Conservation (phyloP, 2,888 invertebrate genomes). For the Lepeophtheirus nordmannii region DNA sequence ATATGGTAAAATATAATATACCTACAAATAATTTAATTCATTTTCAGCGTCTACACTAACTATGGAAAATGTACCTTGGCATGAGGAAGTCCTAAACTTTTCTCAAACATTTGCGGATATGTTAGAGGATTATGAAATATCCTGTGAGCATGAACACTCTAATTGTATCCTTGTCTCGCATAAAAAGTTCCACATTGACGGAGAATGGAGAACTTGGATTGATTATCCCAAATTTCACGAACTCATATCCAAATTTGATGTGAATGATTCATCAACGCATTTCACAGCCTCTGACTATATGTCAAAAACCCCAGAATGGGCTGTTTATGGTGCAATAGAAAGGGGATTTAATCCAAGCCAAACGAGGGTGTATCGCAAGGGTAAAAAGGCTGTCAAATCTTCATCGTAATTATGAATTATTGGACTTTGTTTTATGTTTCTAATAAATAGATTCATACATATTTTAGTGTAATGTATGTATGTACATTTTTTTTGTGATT, state of each 20-base stretch:
- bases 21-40: too few relatives aligned
- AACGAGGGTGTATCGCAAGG: slow-evolving; percentile 35
- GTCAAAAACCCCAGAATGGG: slow-evolving; percentile 41
- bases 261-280: slow-evolving; percentile 32
- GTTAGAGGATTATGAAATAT: slow-evolving; percentile 40
- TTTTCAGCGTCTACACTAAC: slow-evolving; percentile 33
- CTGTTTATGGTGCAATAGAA: slow-evolving; percentile 40
- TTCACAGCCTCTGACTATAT: slow-evolving; percentile 42
- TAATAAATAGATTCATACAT: too few relatives aligned
- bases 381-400: slow-evolving; percentile 27
- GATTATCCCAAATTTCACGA: slow-evolving; percentile 42
- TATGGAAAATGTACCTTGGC: slow-evolving; percentile 47
- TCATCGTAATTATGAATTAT: too few relatives aligned
- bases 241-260: slow-evolving; percentile 35
- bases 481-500: too few relatives aligned
- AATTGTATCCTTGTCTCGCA: slow-evolving; percentile 43
- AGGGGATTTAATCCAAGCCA: slow-evolving; percentile 44
- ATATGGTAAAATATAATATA: too few relatives aligned
- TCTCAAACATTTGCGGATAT: slow-evolving; percentile 35
- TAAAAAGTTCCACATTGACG: slow-evolving; percentile 35
- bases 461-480: too few relatives aligned
- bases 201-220: slow-evolving; percentile 44
- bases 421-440: too few relatives aligned
- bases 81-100: slow-evolving; percentile 42
- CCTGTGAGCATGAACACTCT: slow-evolving; percentile 45